phyloP scores from a whole-genome alignment of 1,140 invertebrate species.

The Cydia splendana region DNA sequence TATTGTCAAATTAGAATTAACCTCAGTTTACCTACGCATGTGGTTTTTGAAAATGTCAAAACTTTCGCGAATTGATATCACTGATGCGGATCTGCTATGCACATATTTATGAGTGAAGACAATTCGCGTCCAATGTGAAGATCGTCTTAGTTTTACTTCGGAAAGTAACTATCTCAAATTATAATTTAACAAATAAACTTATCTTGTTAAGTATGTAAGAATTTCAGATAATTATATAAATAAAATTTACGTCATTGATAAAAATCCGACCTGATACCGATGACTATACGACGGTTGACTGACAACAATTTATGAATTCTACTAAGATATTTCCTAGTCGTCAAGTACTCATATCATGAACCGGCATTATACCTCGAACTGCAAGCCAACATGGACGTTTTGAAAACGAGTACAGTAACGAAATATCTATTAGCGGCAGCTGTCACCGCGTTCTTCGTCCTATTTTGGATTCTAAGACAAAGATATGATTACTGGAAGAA shows the following conservation, averaged over 20 bases:
- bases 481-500: slow-evolving; percentile 56
- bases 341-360: not conserved
- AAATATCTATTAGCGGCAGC: slow-evolving; percentile 9
- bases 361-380: not conserved
- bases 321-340: slow-evolving; percentile 5
- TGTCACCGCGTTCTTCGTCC: not conserved
- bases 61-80: no score
- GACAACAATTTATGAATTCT: not conserved
- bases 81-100: no score
- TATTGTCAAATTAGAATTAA: no score
- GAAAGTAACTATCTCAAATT: no score
- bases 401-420: slow-evolving; percentile 13
- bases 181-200: no score
- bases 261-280: not conserved
- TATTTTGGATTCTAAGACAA: not conserved
- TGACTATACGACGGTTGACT: not conserved
- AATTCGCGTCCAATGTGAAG: no score
- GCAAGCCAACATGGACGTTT: not conserved
- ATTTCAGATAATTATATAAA: not conserved
- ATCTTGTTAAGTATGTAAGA: not conserved
- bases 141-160: no score
- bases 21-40: no score
- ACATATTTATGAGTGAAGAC: no score
- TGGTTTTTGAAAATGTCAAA: no score
- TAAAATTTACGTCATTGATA: not conserved